Evolutionary conservation across 2,888 invertebrate species (phyloP).

Genomic region (Tortrix viridana): DNA sequence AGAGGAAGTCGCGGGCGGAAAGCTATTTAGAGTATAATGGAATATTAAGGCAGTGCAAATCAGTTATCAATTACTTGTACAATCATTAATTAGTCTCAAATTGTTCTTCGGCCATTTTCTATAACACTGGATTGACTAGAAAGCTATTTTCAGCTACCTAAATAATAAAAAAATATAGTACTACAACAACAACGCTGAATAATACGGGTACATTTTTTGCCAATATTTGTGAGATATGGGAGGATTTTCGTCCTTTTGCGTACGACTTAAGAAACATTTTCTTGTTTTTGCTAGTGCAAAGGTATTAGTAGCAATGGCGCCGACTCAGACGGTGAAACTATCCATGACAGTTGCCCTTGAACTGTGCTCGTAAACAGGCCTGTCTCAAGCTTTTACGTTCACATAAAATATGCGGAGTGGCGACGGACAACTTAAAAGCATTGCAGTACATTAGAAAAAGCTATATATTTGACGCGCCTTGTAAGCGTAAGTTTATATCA

Average conservation of each 20-base stretch:
- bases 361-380: slow-evolving; percentile 40
- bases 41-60: no score
- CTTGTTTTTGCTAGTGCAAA: neutral
- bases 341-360: slow-evolving; percentile 42
- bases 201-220: neutral
- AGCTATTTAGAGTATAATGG: no score
- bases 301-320: neutral
- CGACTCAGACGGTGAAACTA: slow-evolving; percentile 20
- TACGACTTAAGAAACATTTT: neutral
- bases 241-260: neutral
- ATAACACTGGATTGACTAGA: no score
- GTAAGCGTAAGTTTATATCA: neutral
- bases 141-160: no score
- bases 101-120: no score
- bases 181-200: slow-evolving; percentile 2
- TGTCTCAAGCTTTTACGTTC: slow-evolving; percentile 24
- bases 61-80: no score
- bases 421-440: slow-evolving; percentile 17
- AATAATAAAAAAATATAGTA: no score
- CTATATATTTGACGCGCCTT: neutral
- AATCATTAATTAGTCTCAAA: no score
- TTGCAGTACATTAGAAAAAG: slow-evolving; percentile 14
- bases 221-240: neutral
- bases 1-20: no score
- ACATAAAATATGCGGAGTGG: slow-evolving; percentile 23